Evolutionary conservation across 1,140 invertebrate genomes (phyloP), one percentile per base, ranked within the genome.

Genomic region (Heterodera carotae): DNA sequence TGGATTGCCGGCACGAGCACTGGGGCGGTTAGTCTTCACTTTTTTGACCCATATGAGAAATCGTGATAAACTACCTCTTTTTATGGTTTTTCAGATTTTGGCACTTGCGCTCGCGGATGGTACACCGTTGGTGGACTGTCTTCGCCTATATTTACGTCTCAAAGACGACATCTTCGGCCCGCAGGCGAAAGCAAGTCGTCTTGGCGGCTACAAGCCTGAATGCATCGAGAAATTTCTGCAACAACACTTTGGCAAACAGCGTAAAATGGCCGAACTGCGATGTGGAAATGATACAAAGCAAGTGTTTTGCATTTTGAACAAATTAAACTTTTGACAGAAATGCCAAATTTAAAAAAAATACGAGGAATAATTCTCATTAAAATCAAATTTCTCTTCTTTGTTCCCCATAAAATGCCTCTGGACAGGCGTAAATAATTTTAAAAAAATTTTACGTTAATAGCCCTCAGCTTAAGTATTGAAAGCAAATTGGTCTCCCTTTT

Each of bases 1-100:
- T 98, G 95, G 95, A 91, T 98, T 29, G 92, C 93, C 5, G 96
- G 96, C 2, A 98, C 96, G 2, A 96, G 94, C 77, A 98, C 96
- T 1, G 96, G 96, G 2, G 96, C 94, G 0, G 72, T 74, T n/a
- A 15, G 69, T 71, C n/a, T n/a, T n/a, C n/a, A n/a, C n/a, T n/a
- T n/a, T n/a, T n/a, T n/a, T n/a, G n/a, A n/a, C n/a, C n/a, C n/a
- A n/a, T n/a, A n/a, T n/a, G n/a, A n/a, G n/a, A n/a, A n/a, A n/a
- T n/a, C n/a, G n/a, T n/a, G n/a, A n/a, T n/a, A n/a, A n/a, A n/a
- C n/a, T n/a, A n/a, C n/a, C n/a, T n/a, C n/a, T n/a, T n/a, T n/a
- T n/a, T n/a, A n/a, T n/a, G n/a, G n/a, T 74, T 18, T 25, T 31
- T 36, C 29, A 68, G 66, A 96, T 98, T 66, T 87, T 98, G 31